phyloP scores from a whole-genome alignment of 1,140 invertebrate genomes.

The Tetramorium simillimum region DNA sequence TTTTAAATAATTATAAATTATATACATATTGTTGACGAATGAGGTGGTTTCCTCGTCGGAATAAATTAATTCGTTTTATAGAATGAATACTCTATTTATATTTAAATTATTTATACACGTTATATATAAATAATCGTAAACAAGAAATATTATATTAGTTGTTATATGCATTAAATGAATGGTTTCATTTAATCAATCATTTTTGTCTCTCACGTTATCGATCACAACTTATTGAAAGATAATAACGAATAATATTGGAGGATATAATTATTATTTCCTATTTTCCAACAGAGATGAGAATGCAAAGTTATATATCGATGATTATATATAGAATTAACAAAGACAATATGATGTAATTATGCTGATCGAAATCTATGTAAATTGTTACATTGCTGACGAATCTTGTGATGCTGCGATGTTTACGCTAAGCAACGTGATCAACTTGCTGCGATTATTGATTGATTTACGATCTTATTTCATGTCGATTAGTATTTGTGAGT shows the following conservation, averaged over 20 bases:
- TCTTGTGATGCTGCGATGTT: background rate
- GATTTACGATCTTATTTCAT: slow-evolving; percentile 63
- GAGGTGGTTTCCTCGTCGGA: background rate
- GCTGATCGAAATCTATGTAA: background rate
- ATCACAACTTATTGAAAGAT: background rate
- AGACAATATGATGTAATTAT: background rate
- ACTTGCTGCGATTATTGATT: background rate
- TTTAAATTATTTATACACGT: background rate
- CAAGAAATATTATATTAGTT: background rate
- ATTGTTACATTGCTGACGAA: background rate
- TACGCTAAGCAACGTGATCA: background rate
- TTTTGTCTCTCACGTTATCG: background rate
- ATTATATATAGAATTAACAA: background rate
- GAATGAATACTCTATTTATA: background rate
- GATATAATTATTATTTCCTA: background rate
- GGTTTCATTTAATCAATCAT: background rate
- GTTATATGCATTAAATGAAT: background rate
- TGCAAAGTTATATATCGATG: background rate
- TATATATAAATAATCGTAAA: background rate
- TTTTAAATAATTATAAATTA: slow-evolving; percentile 19
- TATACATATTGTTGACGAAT: background rate
- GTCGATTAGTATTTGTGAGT: background rate
- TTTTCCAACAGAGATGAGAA: background rate
- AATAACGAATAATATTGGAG: background rate
- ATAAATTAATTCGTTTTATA: background rate